Conservation (phyloP, 1,140 invertebrate species). For the Platorchestia sp. region DNA sequence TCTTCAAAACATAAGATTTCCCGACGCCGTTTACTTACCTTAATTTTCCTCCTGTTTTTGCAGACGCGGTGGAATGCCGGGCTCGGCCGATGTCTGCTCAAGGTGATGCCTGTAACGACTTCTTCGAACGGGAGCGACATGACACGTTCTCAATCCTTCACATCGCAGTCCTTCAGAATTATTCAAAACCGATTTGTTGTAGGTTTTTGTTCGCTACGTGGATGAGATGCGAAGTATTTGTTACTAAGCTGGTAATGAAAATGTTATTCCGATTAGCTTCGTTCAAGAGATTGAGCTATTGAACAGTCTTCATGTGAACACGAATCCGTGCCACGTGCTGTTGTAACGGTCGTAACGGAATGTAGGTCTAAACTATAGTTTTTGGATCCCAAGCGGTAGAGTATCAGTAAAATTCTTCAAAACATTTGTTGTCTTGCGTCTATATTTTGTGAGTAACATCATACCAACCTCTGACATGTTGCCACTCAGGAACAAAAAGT, state of each 20-base stretch:
- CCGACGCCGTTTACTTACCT: neutral
- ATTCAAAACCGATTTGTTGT: neutral
- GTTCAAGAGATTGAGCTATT: too few relatives aligned
- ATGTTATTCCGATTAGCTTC: too few relatives aligned
- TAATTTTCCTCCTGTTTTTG: neutral
- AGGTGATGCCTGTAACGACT: neutral
- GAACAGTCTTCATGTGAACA: too few relatives aligned
- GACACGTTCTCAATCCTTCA: neutral
- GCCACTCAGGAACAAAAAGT: too few relatives aligned
- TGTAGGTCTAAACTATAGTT: too few relatives aligned
- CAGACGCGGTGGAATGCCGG: neutral
- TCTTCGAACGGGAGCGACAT: neutral
- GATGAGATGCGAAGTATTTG: neutral
- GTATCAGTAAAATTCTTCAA: too few relatives aligned
- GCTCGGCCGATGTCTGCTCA: neutral
- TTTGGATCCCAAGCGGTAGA: too few relatives aligned
- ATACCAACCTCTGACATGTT: too few relatives aligned
- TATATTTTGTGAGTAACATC: too few relatives aligned
- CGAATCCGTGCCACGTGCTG: too few relatives aligned
- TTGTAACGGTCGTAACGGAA: too few relatives aligned
- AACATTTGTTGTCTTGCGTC: too few relatives aligned
- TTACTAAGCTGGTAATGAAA: neutral
- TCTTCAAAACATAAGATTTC: conserved; percentile 10
- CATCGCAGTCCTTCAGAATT: neutral
- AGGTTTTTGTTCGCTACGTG: neutral